Evolutionary conservation across 2,113 vertebrate species (phyloP), one percentile per base, ranked within the genome.

Genomic region (Nesogale talazaci): DNA sequence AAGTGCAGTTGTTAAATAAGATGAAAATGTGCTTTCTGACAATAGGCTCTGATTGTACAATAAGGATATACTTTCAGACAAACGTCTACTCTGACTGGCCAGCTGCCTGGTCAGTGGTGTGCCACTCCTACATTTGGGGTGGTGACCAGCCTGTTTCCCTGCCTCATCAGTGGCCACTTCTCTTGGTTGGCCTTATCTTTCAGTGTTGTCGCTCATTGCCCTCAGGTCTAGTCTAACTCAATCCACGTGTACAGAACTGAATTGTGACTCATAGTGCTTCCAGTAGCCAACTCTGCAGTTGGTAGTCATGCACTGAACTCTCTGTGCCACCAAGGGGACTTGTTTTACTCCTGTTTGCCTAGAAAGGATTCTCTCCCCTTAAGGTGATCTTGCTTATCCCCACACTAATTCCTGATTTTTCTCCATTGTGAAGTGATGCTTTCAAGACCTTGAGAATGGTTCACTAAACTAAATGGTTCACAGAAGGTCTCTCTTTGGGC

Each of bases 401-500:
- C 16, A 22, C 0, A 0, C 22, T 6, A 4, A 38, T 67, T 79
- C n/a, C 22, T 42, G 46, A 86, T 10, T 6, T 17, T 67, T 69
- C 9, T 59, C 42, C 78, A 0, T 1, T 23, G 29, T 2, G 1
- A 38, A 10, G 0, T 56, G 56, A 23, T 20, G 27, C 56, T n/a
- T 46, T 40, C 42, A 40, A 3, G 36, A 59, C 46, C 27, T 22
- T 74, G 23, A 52, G n/a, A 74, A n/a, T 1, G 4, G 2, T 17
- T 40, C 2, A 5, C 25, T 1, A 0, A 4, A n/a, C 16, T 29
- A 19, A 67, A 7, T 31, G 4, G 77, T 4, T 0, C 5, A 72
- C 5, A 72, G 19, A 29, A 19, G 1, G 1, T 6, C 27, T 83
- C 56, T 46, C 42, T 57, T 11, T 88, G 22, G 34, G 65, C 61